Evolutionary conservation across 2,888 invertebrate genomes (phyloP).

Genomic region (Adelognathus sp.): DNA sequence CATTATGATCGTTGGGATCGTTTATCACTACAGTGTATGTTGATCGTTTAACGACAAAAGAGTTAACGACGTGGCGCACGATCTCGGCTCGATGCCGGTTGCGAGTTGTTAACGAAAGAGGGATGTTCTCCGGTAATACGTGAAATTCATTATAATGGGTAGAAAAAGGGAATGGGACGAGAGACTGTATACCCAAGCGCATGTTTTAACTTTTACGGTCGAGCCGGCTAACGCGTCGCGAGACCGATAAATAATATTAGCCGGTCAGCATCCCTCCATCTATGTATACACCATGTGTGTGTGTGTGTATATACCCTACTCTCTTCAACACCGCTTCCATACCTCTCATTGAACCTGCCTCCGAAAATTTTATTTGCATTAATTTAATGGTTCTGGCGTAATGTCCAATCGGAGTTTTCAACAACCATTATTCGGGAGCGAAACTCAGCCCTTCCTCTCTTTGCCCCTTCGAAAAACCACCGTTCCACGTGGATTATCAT

Average conservation of each 20-base stretch:
- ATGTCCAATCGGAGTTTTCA: conserved; percentile 12
- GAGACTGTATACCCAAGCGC: conserved; percentile 53
- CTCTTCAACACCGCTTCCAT: neutral
- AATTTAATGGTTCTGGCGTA: conserved; percentile 48
- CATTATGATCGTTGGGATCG: conserved; percentile 21
- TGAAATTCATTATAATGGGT: conserved; percentile 68
- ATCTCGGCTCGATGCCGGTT: neutral
- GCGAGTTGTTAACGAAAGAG: conserved; percentile 48
- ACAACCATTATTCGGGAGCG: conserved; percentile 21
- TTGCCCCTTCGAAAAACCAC: conserved; percentile 26
- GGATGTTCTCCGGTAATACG: conserved; percentile 62
- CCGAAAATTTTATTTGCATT: conserved; percentile 64
- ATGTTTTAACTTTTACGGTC: conserved; percentile 65
- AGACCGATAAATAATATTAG: conserved; percentile 68
- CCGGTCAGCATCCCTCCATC: conserved; percentile 16
- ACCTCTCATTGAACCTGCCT: conserved; percentile 21
- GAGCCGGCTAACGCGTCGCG: conserved; percentile 37
- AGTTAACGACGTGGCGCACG: conserved; percentile 27
- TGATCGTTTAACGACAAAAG: conserved; percentile 49
- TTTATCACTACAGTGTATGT: conserved; percentile 55
- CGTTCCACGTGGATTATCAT: conserved; percentile 50
- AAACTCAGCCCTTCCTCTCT: neutral
- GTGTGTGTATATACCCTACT: conserved; percentile 11
- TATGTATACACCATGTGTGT: neutral
- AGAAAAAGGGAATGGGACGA: conserved; percentile 31